Percentiles rank a stretch among this genome's conserved stretches.
Conservation (phyloP, 2,113 vertebrate genomes). For the Galemys pyrenaicus region DNA sequence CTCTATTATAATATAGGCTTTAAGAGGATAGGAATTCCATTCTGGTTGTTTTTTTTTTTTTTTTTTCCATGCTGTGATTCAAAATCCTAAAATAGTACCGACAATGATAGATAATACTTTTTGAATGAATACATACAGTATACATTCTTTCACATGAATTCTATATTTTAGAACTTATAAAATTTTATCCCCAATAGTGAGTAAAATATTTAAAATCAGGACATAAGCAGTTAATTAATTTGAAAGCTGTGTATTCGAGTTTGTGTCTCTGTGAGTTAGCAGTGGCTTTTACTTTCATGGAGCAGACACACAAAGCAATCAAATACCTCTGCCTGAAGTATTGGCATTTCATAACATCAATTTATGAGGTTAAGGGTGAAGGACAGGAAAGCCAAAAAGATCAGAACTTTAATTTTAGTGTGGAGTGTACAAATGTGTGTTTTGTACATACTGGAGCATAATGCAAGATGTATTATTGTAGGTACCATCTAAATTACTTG, state of each 20-base stretch:
- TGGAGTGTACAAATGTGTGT: neutral
- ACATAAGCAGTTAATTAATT: neutral
- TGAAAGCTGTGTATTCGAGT: neutral
- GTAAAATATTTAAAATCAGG: constrained; percentile 8
- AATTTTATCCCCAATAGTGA: neutral
- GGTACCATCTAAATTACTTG: neutral
- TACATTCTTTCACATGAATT: neutral
- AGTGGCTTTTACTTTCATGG: neutral
- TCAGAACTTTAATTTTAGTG: neutral
- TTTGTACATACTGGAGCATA: neutral
- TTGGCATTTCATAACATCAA: neutral
- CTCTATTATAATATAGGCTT: neutral
- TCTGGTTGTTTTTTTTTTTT: neutral
- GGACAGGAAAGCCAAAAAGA: neutral
- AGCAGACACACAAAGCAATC: neutral
- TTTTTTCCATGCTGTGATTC: neutral
- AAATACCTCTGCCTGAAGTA: neutral
- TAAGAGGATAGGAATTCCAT: neutral
- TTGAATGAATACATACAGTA: neutral
- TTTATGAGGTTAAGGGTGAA: neutral
- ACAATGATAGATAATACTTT: neutral
- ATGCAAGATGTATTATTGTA: neutral
- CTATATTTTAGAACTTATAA: neutral
- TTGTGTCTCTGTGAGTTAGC: neutral
- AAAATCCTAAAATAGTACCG: neutral